Conservation (phyloP, 2,888 invertebrate genomes). For the Cheilosia impressa region DNA sequence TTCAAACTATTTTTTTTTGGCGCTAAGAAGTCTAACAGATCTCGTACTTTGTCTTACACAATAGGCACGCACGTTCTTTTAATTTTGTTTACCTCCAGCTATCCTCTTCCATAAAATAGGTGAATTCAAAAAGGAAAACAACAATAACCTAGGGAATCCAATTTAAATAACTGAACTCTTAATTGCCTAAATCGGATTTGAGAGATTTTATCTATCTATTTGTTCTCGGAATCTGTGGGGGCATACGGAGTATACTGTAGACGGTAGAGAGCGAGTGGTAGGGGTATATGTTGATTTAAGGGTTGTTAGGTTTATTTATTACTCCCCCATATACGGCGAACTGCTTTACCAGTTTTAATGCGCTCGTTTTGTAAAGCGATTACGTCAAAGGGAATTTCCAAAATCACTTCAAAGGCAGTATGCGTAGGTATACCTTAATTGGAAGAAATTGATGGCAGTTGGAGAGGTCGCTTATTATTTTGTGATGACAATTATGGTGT, state of each 20-base stretch:
- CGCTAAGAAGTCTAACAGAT: conserved; percentile 65
- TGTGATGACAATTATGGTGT: conserved; percentile 36
- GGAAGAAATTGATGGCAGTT: conserved; percentile 66
- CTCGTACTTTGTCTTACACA: conserved; percentile 21
- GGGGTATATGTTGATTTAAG: conserved; percentile 59
- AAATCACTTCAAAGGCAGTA: conserved; percentile 72
- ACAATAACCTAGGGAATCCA: conserved; percentile 50
- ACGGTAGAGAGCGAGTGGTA: conserved; percentile 47
- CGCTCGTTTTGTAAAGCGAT: conserved; percentile 71
- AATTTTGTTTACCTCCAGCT: conserved; percentile 24
- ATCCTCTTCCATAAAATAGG: conserved; percentile 15
- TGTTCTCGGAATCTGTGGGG: conserved; percentile 54
- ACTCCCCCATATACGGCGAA: conserved; percentile 34
- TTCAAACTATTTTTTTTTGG: conserved; percentile 44
- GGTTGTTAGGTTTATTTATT: conserved; percentile 74
- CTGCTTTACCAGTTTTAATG: conserved; percentile 66
- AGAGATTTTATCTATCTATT: conserved; percentile 68
- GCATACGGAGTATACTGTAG: conserved; percentile 25
- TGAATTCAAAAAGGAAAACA: conserved; percentile 11
- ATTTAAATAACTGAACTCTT: conserved; percentile 75
- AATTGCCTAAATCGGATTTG: conserved; percentile 74
- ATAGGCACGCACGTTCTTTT: conserved; percentile 42
- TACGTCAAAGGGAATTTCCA: conserved; percentile 63
- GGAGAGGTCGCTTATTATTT: conserved; percentile 24
- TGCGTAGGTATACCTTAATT: conserved; percentile 65